phyloP scores from a whole-genome alignment of 1,140 invertebrate genomes.

The Neuroterus valhalla region DNA sequence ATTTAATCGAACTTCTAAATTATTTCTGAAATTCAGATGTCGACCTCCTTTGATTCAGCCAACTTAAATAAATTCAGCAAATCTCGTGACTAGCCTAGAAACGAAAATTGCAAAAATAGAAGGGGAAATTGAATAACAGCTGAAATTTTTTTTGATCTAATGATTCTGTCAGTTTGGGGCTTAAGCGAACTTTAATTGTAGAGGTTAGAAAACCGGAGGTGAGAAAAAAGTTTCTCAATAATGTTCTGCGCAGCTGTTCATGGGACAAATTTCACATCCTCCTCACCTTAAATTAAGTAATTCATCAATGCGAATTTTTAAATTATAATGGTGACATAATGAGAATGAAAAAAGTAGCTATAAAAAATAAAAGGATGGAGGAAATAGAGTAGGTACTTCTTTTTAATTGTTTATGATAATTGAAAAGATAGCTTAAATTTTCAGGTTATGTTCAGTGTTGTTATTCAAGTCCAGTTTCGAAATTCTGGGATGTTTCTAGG shows the following conservation, averaged over 20 bases:
- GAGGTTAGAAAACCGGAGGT: conserved; percentile 4
- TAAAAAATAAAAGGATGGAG: neutral
- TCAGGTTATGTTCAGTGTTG: no score
- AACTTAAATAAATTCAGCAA: no score
- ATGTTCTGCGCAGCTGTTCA: conserved; percentile 8
- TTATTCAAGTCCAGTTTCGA: no score
- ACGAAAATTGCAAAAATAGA: neutral
- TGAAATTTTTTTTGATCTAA: conserved; percentile 2
- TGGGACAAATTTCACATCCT: neutral
- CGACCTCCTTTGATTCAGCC: no score
- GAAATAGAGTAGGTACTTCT: neutral
- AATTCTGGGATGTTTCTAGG: no score
- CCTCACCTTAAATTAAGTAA: neutral
- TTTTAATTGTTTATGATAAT: no score
- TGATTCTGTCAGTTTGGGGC: neutral
- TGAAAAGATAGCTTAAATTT: no score
- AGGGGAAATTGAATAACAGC: neutral
- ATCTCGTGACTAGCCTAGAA: neutral
- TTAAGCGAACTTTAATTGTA: conserved; percentile 9
- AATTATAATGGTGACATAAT: neutral
- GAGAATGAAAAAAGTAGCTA: neutral
- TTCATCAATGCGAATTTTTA: neutral
- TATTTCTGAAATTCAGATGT: no score
- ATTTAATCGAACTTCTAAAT: no score
- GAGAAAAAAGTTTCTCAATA: conserved; percentile 17